phyloP scores from a whole-genome alignment of 2,888 invertebrate species.

The Nephrotoma guestfalica region DNA sequence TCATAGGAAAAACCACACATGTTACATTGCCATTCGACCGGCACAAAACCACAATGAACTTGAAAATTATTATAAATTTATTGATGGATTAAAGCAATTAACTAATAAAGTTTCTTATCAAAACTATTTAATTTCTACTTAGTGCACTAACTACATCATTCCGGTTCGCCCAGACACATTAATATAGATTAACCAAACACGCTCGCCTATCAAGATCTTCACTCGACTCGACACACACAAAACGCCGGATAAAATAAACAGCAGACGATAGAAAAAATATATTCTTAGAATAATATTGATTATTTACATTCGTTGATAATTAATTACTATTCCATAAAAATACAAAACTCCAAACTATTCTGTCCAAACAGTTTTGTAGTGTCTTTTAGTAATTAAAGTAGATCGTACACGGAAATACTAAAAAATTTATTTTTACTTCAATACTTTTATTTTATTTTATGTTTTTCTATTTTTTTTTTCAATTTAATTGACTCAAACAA shows the following conservation, averaged over 20 bases:
- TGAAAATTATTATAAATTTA: neutral
- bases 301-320: neutral
- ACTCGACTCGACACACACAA: neutral
- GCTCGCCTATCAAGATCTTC: neutral
- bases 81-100: neutral
- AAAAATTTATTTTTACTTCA: neutral
- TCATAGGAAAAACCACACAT: too few species aligned
- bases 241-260: neutral
- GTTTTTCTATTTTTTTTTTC: neutral
- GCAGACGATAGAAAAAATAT: neutral
- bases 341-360: neutral
- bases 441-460: too few species aligned
- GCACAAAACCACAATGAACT: neutral
- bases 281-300: neutral
- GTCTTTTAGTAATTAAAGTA: neutral
- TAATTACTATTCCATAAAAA: neutral
- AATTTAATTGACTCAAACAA: neutral
- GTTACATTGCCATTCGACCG: too few species aligned
- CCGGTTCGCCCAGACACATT: neutral
- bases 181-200: neutral
- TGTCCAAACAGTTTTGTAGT: neutral
- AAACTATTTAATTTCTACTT: neutral
- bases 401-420: neutral
- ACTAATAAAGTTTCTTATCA: neutral
- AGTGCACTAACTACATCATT: neutral